Percentiles rank a stretch among this genome's conserved stretches.
Conservation (phyloP, 2,797 vertebrate genomes). For the Chelon auratus region DNA sequence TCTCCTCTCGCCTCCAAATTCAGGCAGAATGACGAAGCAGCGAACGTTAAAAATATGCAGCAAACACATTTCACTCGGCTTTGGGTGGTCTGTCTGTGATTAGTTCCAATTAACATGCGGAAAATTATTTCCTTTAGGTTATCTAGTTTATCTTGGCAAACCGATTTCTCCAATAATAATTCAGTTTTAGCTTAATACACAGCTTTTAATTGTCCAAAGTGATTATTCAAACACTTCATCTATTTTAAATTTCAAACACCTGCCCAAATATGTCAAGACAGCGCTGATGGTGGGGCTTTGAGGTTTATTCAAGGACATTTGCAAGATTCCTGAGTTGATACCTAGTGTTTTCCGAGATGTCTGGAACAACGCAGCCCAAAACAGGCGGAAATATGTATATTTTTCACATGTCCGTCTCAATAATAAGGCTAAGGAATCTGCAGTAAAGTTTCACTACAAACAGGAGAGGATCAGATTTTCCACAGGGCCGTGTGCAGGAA, state of each 20-base stretch:
- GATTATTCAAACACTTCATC: slow-evolving; percentile 44
- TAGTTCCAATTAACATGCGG: slow-evolving; percentile 42
- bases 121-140: slow-evolving; percentile 44
- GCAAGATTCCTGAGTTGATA: slow-evolving; percentile 63
- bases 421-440: too few relatives aligned
- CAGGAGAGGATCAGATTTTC: slow-evolving; percentile 49
- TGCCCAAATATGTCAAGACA: slow-evolving; percentile 61
- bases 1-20: slow-evolving; percentile 36
- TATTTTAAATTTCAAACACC: slow-evolving; percentile 65
- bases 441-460: too few relatives aligned
- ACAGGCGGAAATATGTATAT: slow-evolving; percentile 24
- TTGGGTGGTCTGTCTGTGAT: slow-evolving; percentile 66
- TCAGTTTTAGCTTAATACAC: slow-evolving; percentile 41
- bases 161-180: slow-evolving; percentile 13
- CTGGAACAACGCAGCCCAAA: slow-evolving; percentile 17
- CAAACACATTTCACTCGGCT: slow-evolving; percentile 12
- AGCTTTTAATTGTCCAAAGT: slow-evolving; percentile 47
- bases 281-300: slow-evolving; percentile 16
- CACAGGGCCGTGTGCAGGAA: slow-evolving; percentile 18
- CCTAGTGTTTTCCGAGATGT: slow-evolving; percentile 38
- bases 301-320: slow-evolving; percentile 62
- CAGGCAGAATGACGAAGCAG: slow-evolving; percentile 11
- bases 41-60: slow-evolving; percentile 3
- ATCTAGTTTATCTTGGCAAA: slow-evolving; percentile 47
- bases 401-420: not conserved